Evolutionary conservation across 2,113 vertebrate genomes (phyloP).

Genomic region (Prochilodus magdalenae): DNA sequence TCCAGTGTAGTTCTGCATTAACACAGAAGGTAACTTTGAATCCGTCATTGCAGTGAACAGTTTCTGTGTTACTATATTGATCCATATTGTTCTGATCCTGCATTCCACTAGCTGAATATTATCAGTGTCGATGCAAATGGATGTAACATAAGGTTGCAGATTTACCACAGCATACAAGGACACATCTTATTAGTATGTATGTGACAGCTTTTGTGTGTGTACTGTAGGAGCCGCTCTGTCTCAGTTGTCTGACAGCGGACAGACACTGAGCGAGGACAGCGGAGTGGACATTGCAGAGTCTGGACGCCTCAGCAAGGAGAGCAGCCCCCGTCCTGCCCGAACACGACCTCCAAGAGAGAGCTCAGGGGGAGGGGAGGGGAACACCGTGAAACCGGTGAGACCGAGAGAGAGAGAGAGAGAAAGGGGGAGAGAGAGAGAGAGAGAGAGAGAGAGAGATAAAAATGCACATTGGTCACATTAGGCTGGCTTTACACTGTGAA

Average conservation of each 20-base stretch:
- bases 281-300: slow-evolving; percentile 93
- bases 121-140: too few relatives aligned
- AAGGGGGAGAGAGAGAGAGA: slow-evolving; percentile 59
- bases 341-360: slow-evolving; percentile 75
- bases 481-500: background rate
- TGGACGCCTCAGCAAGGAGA: slow-evolving; percentile 83
- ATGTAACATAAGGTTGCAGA: too few relatives aligned
- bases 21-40: too few relatives aligned
- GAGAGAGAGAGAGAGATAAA: background rate
- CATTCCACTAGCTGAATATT: too few relatives aligned
- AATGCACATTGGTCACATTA: background rate
- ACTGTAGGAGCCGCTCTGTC: slow-evolving; percentile 87
- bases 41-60: too few relatives aligned
- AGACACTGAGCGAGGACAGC: slow-evolving; percentile 97
- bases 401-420: slow-evolving; percentile 38
- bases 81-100: too few relatives aligned
- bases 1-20: too few relatives aligned
- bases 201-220: background rate
- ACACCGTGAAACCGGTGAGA: slow-evolving; percentile 88
- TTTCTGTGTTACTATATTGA: too few relatives aligned
- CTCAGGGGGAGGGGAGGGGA: slow-evolving; percentile 67
- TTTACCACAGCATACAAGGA: background rate
- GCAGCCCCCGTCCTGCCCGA: slow-evolving; percentile 76
- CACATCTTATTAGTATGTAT: background rate
- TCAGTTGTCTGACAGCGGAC: slow-evolving; percentile 94